These are phyloP conservation scores for Agapornis roseicollis DNA, from an alignment of 2,113 vertebrate genomes.

Conservation along the genomic window DNA sequence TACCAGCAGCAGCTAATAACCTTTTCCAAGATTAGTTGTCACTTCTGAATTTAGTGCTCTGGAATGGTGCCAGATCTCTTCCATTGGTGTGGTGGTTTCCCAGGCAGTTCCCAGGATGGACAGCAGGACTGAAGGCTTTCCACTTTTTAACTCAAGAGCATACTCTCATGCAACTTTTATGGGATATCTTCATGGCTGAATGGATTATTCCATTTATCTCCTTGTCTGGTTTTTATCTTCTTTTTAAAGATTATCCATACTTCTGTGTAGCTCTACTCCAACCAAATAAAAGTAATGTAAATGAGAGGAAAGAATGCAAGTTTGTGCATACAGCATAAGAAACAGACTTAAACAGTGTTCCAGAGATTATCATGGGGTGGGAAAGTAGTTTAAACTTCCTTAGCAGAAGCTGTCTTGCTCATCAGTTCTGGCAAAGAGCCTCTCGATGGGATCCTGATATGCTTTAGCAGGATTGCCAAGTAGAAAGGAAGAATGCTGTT, in stretches of 20 bases:
- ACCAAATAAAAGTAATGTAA: slow-evolving; percentile 17
- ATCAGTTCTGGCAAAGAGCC: slow-evolving; percentile 15
- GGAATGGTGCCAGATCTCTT: not conserved
- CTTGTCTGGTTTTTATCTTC: not conserved
- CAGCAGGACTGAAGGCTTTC: not conserved
- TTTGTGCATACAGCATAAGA: not conserved
- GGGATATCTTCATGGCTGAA: not conserved
- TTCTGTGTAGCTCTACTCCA: not conserved
- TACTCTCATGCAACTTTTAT: not conserved
- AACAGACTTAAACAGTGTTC: not conserved
- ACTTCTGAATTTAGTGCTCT: not conserved
- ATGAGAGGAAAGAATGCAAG: slow-evolving; percentile 7
- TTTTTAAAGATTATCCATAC: not conserved
- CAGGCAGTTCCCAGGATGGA: not conserved
- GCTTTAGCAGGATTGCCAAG: not conserved
- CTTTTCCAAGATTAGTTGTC: not conserved
- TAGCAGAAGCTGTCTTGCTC: slow-evolving; percentile 19
- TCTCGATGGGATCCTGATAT: not conserved
- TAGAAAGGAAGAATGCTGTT: slow-evolving; percentile 12
- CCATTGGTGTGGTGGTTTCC: not conserved
- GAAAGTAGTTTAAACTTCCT: slow-evolving; percentile 12
- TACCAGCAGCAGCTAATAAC: not conserved
- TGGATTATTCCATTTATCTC: not conserved
- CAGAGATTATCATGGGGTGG: slow-evolving; percentile 18
- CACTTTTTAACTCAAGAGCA: not conserved